Evolutionary conservation across 2,888 invertebrate species (phyloP), one percentile per base, ranked within the genome.

Genomic region (Drosophila quinaria): DNA sequence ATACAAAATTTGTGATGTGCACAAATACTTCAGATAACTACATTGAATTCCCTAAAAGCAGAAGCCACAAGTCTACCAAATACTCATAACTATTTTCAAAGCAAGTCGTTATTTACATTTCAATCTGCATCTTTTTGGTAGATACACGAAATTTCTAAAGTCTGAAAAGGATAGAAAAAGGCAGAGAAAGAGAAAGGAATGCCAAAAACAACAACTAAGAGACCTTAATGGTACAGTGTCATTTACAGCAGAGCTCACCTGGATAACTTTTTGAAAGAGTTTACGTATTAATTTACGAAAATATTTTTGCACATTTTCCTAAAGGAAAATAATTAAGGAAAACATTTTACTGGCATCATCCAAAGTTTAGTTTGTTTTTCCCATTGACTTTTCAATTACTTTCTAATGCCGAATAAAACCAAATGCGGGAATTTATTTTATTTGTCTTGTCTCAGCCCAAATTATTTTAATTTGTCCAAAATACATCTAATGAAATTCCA

Each of bases 281-380:
- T 70, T 79, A 46, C 51, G 41, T 9, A 8, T 31, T 47, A 52
- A 49, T 78, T 68, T 68, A 60, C 50, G 58, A 68, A 68, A 64
- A 66, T 66, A 81, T 68, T 70, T 78, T 41, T 39, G 52, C 46
- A 70, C 74, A 52, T 67, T 51, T 67, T 31, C 46, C 42, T 41
- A 49, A 63, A 55, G 65, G 44, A 37, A 64, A 74, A 80, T 82
- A 87, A 82, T 85, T 82, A 74, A 88, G 62, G 69, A 63, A 82
- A 85, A 82, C 66, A 87, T 76, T 70, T 52, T 50, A 44, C 11
- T 64, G 49, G 15, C 51, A 49, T 47, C 51, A 49, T 47, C 54
- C 47, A 11, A 50, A 55, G 8, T 15, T 35, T 15, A 17, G 8
- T 11, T 37, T 56, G n/a, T 46, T 35, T 46, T 42, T 37, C n/a